phyloP scores from a whole-genome alignment of 2,113 vertebrate species.

The Rhinoptilus africanus region DNA sequence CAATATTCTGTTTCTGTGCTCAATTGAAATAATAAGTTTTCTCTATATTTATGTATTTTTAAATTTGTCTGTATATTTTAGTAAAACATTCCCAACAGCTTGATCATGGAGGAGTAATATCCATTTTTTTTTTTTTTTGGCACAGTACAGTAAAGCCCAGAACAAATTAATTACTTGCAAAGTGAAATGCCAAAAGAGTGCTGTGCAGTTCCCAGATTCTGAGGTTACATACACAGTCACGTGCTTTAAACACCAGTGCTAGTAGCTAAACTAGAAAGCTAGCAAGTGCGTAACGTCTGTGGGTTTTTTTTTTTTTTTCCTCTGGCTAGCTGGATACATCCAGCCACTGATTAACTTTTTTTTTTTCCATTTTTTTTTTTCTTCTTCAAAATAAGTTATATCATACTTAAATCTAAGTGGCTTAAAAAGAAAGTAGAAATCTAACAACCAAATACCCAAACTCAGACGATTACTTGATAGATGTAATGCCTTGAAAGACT shows the following conservation, averaged over 20 bases:
- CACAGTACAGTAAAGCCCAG: not conserved
- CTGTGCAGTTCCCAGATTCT: not conserved
- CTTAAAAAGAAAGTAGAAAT: not conserved
- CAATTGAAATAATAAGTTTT: not conserved
- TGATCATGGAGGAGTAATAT: not conserved
- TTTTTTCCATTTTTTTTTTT: too few species aligned
- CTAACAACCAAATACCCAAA: not conserved
- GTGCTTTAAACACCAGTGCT: not conserved
- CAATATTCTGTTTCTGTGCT: not conserved
- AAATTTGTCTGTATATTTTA: not conserved
- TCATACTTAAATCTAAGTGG: not conserved
- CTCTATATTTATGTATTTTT: not conserved
- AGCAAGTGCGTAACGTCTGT: not conserved
- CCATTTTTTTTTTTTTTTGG: not conserved
- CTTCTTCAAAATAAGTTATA: not conserved
- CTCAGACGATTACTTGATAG: not conserved
- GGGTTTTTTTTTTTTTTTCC: rapidly evolving
- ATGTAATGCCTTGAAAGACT: not conserved
- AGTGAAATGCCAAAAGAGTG: not conserved
- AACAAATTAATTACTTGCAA: not conserved
- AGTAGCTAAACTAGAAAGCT: not conserved
- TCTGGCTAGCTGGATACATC: not conserved
- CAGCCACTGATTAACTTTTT: not conserved
- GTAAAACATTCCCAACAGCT: not conserved
- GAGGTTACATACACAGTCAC: not conserved